These are phyloP conservation scores for Takifugu flavidus DNA, from an alignment of 2,113 vertebrate genomes.

Conservation along the genomic window DNA sequence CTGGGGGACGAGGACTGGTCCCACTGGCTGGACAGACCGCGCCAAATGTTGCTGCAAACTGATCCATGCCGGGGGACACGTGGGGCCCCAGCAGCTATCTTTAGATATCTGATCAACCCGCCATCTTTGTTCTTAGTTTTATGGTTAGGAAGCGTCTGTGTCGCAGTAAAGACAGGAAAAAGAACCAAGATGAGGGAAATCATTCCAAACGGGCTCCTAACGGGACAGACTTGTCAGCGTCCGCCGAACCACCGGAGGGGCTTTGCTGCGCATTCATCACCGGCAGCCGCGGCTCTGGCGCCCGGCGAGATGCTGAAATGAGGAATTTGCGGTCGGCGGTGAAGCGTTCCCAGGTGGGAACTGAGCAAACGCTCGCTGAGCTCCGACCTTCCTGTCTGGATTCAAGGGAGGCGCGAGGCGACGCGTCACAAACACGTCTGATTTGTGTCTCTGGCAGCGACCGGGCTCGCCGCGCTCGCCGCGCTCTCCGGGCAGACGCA, in stretches of 20 bases:
- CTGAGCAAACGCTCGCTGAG: conserved; percentile 13
- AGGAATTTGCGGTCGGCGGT: conserved; percentile 25
- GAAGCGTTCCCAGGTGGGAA: conserved; percentile 32
- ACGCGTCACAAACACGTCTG: conserved; percentile 24
- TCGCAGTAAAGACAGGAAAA: not conserved
- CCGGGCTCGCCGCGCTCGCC: conserved; percentile 1
- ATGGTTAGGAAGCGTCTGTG: no score
- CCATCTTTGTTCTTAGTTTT: no score
- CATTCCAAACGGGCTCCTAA: no score
- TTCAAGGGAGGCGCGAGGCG: not conserved
- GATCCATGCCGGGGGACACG: no score
- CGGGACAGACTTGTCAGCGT: not conserved
- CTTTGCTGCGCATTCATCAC: conserved; percentile 5
- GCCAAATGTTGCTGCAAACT: not conserved
- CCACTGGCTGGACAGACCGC: not conserved
- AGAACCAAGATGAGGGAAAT: no score
- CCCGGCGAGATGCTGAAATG: conserved; percentile 14
- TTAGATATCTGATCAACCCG: no score
- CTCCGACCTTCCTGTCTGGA: conserved; percentile 3
- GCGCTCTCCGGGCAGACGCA: conserved; percentile 39
- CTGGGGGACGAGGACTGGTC: conserved; percentile 1
- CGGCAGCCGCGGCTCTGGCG: conserved; percentile 9
- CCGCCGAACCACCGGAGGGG: no score
- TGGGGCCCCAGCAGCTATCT: no score
- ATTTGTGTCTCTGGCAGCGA: conserved; percentile 47